Base-by-base conservation (phyloP, 2,797 vertebrate species). In the Falco columbarius region DNA sequence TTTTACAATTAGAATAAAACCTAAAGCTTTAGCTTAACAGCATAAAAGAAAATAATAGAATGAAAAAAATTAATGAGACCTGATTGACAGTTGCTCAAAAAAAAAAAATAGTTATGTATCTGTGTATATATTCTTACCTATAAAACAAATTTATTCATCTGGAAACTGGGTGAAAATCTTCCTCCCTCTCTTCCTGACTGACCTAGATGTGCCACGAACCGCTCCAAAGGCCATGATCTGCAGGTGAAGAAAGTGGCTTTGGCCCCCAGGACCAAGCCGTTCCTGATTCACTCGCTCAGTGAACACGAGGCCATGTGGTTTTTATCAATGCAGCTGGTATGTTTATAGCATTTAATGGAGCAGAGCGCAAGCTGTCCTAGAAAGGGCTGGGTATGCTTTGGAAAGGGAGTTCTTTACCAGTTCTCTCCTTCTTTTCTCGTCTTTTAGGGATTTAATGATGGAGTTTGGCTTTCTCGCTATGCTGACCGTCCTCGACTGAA, bases 1-100 rank as follows among this genome's bases (percentile, higher is more conserved):
- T 97, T 98, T 96, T 93, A 96, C 88, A 96, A 86, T 81, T 92
- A 77, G 90, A 98, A 97, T 93, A 98, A 98, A 98, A 97, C 84
- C 89, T 97, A 96, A 97, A 97, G 86, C 90, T 95, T 95, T 95
- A 91, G 79, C 61, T 96, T 97, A 96, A 56, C n/a, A 71, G 52
- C n/a, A 90, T 83, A 79, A 93, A 92, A 94, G 74, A 89, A 96
- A 95, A 89, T 81, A 95, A 92, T 71, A 59, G 91, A 92, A 77
- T 9, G 29, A 75, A 91, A 72, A 70, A 87, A 82, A 46, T 22
- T 74, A 75, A 32, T 44, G 18, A 19, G 30, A 47, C 32, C 62
- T 71, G 95, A 93, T 24, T 76, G 92, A 95, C 67, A 96, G 89
- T 89, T 91, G 7, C 27, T 76, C 32, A 12, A 61, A 32, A 82